phyloP scores from a whole-genome alignment of 2,113 vertebrate genomes.

The Cyphotilapia sp. region DNA sequence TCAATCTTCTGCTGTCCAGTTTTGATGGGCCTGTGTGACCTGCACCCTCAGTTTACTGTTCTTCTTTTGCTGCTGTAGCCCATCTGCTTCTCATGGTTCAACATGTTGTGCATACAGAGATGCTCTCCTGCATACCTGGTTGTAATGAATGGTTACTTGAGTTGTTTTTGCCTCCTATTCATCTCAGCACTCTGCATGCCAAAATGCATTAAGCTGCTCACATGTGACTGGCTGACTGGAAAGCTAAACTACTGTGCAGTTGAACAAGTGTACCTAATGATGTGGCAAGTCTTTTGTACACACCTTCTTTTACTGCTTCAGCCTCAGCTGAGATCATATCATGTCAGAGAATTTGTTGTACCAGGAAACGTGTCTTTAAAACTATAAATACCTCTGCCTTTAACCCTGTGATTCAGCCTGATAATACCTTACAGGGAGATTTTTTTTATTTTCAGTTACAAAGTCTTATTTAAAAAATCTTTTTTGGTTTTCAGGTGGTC shows the following conservation, averaged over 20 bases:
- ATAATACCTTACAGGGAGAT: neutral
- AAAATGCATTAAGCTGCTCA: neutral
- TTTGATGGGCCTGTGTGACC: neutral
- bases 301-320: neutral
- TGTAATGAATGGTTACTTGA: too few relatives aligned
- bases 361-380: neutral
- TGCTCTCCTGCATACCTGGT: too few relatives aligned
- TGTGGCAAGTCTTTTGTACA: neutral
- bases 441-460: neutral
- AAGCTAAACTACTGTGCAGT: neutral
- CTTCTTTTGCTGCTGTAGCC: too few relatives aligned
- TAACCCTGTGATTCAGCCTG: neutral
- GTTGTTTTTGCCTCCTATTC: too few relatives aligned
- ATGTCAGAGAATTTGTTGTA: fast-evolving
- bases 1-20: neutral
- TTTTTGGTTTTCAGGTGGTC: fast-evolving
- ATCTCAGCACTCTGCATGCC: neutral
- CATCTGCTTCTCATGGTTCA: too few relatives aligned
- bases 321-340: neutral
- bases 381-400: neutral
- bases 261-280: neutral
- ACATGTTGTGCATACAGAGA: too few relatives aligned
- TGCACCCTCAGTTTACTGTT: neutral
- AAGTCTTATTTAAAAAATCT: neutral
- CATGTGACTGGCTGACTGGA: neutral